A percentile compares a stretch with the other conserved stretches of the same genome.
Evolutionary conservation across 2,797 vertebrate genomes (phyloP).

Genomic region (Acipenser ruthenus): DNA sequence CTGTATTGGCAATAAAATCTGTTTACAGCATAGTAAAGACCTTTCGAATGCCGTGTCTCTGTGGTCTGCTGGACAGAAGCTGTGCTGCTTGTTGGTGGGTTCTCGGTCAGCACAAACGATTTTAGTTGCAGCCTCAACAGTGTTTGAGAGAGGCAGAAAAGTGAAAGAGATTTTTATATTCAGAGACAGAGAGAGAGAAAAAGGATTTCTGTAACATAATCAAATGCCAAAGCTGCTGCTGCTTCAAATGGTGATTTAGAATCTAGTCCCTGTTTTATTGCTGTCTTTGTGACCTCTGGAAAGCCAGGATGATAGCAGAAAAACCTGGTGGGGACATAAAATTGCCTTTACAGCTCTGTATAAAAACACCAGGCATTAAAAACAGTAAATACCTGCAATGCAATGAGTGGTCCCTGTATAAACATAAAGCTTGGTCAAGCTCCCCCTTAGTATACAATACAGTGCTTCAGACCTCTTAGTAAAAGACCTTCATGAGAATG

Average conservation of each 20-base stretch:
- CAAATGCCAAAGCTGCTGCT: not conserved
- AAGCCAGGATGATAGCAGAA: not conserved
- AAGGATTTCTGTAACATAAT: not conserved
- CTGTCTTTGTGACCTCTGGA: not conserved
- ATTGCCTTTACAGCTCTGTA: not conserved
- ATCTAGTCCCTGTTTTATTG: not conserved
- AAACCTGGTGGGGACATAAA: not conserved
- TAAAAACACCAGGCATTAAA: constrained; percentile 13
- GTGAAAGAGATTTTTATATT: constrained; percentile 6
- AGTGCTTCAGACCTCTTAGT: too few species aligned
- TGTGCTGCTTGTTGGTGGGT: constrained; percentile 50
- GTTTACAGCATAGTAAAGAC: constrained; percentile 62
- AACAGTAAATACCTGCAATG: not conserved
- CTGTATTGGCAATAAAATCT: constrained; percentile 43
- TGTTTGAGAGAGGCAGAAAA: constrained; percentile 26
- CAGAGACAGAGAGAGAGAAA: constrained; percentile 5
- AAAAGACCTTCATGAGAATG: too few species aligned
- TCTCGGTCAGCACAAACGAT: constrained; percentile 23
- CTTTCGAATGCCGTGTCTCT: constrained; percentile 51
- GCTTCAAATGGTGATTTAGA: constrained; percentile 4
- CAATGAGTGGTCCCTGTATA: too few species aligned
- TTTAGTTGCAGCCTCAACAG: constrained; percentile 17
- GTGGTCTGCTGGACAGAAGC: constrained; percentile 37
- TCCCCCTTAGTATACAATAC: too few species aligned
- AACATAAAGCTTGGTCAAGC: too few species aligned